Evolutionary conservation across 2,797 vertebrate species (phyloP).

Genomic region (Neosilurus hyrtlii): DNA sequence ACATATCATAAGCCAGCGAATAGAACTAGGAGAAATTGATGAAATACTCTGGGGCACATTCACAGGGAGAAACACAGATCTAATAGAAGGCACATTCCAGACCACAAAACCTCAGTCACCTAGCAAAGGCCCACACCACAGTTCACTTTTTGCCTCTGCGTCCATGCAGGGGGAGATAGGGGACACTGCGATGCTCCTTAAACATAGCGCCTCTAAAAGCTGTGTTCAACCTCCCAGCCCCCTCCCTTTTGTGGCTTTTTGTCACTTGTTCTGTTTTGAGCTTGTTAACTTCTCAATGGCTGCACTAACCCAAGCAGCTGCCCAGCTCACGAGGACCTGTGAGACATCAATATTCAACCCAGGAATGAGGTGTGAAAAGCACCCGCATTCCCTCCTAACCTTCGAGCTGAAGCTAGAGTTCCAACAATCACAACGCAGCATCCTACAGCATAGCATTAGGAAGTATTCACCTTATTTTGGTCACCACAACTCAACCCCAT

Average conservation of each 20-base stretch:
- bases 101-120: constrained; percentile 82
- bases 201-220: constrained; percentile 68
- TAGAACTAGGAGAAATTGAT: constrained; percentile 68
- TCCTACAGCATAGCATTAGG: background rate
- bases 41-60: constrained; percentile 70
- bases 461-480: background rate
- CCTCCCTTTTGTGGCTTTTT: constrained; percentile 71
- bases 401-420: constrained; percentile 17
- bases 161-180: constrained; percentile 48
- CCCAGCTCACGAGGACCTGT: constrained; percentile 62
- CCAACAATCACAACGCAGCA: constrained; percentile 13
- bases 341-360: constrained; percentile 69
- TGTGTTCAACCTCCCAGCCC: constrained; percentile 30
- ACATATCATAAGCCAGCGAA: constrained; percentile 52
- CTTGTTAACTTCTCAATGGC: constrained; percentile 78
- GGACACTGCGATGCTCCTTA: constrained; percentile 67
- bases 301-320: constrained; percentile 72
- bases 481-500: background rate
- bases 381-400: constrained; percentile 13
- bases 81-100: constrained; percentile 82
- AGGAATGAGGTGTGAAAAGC: constrained; percentile 58
- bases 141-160: constrained; percentile 62
- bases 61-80: constrained; percentile 69
- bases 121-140: constrained; percentile 74
- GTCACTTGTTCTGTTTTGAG: constrained; percentile 77